Evolutionary conservation across 1,140 invertebrate species (phyloP).

Genomic region (Hylaeus volcanicus): DNA sequence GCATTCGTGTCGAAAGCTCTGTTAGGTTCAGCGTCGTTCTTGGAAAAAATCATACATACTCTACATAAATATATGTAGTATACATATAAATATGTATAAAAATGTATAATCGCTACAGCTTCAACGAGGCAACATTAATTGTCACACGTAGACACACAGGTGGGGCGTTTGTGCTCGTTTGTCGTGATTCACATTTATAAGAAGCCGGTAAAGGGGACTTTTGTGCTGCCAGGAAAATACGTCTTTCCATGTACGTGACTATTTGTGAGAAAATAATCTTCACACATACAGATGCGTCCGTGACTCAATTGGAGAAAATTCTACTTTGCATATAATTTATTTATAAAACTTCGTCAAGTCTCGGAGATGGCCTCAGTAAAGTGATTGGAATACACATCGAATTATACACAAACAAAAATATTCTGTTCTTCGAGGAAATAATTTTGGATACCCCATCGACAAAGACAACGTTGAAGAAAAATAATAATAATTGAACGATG

Average conservation of each 20-base stretch:
- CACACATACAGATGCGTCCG: not conserved
- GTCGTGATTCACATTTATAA: constrained; percentile 40
- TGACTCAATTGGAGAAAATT: constrained; percentile 6
- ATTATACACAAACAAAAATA: no score
- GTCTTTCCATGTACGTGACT: constrained; percentile 15
- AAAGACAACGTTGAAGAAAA: no score
- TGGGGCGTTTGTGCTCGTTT: constrained; percentile 46
- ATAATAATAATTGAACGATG: no score
- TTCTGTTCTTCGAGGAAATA: no score
- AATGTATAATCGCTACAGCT: not conserved
- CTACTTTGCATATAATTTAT: no score
- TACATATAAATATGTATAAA: no score
- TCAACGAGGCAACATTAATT: constrained; percentile 1
- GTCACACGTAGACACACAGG: constrained; percentile 24
- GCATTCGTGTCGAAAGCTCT: not conserved
- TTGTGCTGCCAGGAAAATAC: constrained; percentile 1
- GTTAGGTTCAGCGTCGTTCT: not conserved
- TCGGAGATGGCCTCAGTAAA: no score
- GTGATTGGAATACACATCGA: no score
- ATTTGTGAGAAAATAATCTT: not conserved
- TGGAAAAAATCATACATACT: no score
- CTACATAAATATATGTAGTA: no score
- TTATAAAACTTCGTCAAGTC: no score
- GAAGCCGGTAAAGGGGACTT: not conserved
- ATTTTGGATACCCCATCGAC: no score